phyloP scores from a whole-genome alignment of 1,140 invertebrate species.

The Drosophila nasuta region DNA sequence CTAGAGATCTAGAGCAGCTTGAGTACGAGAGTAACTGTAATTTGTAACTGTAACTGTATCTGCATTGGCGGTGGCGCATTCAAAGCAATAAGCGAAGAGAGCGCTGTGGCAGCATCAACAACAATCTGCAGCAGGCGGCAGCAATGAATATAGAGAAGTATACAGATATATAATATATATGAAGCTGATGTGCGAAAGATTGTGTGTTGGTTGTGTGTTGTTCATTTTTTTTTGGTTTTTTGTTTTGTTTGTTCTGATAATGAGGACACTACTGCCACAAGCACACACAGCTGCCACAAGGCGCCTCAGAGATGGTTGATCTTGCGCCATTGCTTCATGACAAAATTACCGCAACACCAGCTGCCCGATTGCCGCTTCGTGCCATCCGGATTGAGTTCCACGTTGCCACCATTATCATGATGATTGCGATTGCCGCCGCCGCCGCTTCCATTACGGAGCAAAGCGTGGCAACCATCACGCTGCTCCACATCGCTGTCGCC shows the following conservation, averaged over 20 bases:
- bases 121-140: slow-evolving; percentile 35
- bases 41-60: neutral
- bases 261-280: neutral
- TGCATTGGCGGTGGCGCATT: slow-evolving; percentile 53
- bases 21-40: slow-evolving; percentile 29
- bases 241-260: too few relatives aligned
- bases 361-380: slow-evolving; percentile 84
- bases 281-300: slow-evolving; percentile 2
- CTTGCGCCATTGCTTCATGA: slow-evolving; percentile 86
- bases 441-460: slow-evolving; percentile 38
- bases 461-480: slow-evolving; percentile 31
- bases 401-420: neutral
- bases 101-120: slow-evolving; percentile 45
- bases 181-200: slow-evolving; percentile 38
- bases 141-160: slow-evolving; percentile 36
- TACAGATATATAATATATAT: slow-evolving; percentile 11
- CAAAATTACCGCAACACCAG: slow-evolving; percentile 87
- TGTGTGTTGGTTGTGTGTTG: slow-evolving; percentile 38
- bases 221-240: too few relatives aligned
- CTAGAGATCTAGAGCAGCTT: slow-evolving; percentile 26
- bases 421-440: slow-evolving; percentile 27
- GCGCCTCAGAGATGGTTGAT: slow-evolving; percentile 85
- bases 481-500: slow-evolving; percentile 69
- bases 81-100: slow-evolving; percentile 77
- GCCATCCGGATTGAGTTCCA: slow-evolving; percentile 65